Conservation (phyloP, 2,797 vertebrate species). For the Bovichtus diacanthus region DNA sequence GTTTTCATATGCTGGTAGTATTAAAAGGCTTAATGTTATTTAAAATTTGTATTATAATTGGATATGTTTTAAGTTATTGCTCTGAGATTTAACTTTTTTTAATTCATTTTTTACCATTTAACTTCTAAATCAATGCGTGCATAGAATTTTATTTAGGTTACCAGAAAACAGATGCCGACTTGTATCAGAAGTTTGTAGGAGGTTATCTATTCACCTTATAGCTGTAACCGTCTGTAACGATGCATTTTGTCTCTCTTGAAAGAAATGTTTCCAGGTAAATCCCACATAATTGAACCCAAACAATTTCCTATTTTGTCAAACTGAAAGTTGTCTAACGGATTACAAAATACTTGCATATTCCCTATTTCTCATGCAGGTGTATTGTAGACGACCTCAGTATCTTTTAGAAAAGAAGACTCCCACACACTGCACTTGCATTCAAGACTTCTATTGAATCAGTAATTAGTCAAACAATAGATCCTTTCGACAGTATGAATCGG, state of each 20-base stretch:
- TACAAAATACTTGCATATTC: neutral
- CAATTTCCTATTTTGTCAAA: neutral
- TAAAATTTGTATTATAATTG: neutral
- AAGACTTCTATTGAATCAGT: neutral
- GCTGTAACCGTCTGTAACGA: neutral
- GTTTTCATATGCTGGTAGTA: neutral
- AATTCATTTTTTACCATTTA: neutral
- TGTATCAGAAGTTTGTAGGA: neutral
- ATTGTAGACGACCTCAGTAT: neutral
- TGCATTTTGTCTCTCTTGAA: neutral
- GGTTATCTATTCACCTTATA: neutral
- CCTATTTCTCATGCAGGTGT: neutral
- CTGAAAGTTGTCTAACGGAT: neutral
- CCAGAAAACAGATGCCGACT: neutral
- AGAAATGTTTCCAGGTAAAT: neutral
- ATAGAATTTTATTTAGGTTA: neutral
- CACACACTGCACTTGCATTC: neutral
- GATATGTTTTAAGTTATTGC: neutral
- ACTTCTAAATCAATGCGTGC: neutral
- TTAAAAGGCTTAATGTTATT: neutral
- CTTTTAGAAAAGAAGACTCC: neutral
- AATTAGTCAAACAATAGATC: slow-evolving; percentile 17
- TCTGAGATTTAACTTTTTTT: neutral
- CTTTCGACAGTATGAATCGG: neutral
- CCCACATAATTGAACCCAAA: neutral